A percentile compares a stretch with the other conserved stretches of the same genome.
phyloP scores from a whole-genome alignment of 1,140 invertebrate species.

The Bombus breviceps region DNA sequence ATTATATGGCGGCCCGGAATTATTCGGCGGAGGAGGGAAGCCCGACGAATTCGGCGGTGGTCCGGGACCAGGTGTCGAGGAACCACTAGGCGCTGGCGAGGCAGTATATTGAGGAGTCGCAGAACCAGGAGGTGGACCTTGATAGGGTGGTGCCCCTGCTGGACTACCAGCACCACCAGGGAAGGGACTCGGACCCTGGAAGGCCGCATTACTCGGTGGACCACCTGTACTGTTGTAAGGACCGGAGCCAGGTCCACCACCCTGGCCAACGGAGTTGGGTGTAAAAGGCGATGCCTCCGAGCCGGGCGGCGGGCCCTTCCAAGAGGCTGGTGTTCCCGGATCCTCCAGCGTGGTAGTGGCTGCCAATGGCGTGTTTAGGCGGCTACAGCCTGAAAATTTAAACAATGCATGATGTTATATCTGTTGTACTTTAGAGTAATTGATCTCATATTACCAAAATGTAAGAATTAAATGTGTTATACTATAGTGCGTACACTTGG shows the following conservation, averaged over 20 bases:
- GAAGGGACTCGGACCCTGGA: conserved; percentile 85
- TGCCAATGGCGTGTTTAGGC: conserved; percentile 86
- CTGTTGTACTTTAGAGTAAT: neutral
- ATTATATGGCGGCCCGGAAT: conserved; percentile 86
- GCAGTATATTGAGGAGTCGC: conserved; percentile 89
- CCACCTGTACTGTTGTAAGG: conserved; percentile 83
- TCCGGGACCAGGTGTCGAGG: conserved; percentile 88
- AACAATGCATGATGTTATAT: neutral
- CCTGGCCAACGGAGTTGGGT: conserved; percentile 82
- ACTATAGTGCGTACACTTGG: neutral
- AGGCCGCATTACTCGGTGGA: conserved; percentile 83
- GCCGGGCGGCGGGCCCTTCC: conserved; percentile 87
- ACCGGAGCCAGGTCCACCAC: conserved; percentile 77
- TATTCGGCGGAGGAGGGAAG: conserved; percentile 86
- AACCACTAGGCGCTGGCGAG: conserved; percentile 89
- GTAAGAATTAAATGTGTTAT: neutral
- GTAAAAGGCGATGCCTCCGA: conserved; percentile 85
- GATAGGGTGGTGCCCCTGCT: conserved; percentile 85
- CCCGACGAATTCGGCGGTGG: conserved; percentile 85
- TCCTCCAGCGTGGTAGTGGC: conserved; percentile 88
- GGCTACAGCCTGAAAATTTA: conserved; percentile 84
- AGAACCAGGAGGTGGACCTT: conserved; percentile 87
- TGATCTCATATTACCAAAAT: neutral
- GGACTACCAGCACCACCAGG: conserved; percentile 87
- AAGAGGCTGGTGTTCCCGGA: conserved; percentile 85